Conservation (phyloP, 2,797 vertebrate species). For the Siniperca scherzeri region DNA sequence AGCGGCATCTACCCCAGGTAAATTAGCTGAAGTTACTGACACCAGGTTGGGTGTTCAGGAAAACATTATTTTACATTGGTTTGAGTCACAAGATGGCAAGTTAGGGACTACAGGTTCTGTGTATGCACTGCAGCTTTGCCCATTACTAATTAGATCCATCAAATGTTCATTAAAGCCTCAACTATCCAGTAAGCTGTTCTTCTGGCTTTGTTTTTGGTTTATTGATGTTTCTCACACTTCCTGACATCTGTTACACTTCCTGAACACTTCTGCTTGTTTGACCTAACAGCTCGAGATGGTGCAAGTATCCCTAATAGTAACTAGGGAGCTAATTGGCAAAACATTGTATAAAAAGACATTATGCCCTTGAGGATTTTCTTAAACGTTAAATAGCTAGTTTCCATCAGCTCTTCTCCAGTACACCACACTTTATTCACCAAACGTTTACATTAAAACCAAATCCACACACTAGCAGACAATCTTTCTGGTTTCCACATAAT, state of each 20-base stretch:
- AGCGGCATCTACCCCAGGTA: conserved; percentile 98
- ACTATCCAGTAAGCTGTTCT: neutral
- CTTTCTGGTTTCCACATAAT: conserved; percentile 16
- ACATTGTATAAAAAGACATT: conserved; percentile 27
- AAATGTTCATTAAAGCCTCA: neutral
- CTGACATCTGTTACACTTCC: conserved; percentile 18
- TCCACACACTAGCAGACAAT: neutral
- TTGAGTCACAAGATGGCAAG: neutral
- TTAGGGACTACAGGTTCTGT: neutral
- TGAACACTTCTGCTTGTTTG: conserved; percentile 11
- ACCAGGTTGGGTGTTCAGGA: too few relatives aligned
- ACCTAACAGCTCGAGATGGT: conserved; percentile 9
- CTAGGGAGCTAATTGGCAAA: conserved; percentile 37
- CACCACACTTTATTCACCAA: too few relatives aligned
- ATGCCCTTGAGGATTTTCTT: conserved; percentile 36
- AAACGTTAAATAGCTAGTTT: conserved; percentile 11
- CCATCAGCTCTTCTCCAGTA: neutral
- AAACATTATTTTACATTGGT: neutral
- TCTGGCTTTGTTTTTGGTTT: conserved; percentile 10
- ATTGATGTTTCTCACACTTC: conserved; percentile 15
- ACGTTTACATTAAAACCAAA: conserved; percentile 16
- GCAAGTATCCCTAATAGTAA: conserved; percentile 13
- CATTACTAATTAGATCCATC: neutral
- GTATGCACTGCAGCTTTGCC: neutral
- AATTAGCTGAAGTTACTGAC: neutral